These are phyloP conservation scores for Phalloptychus januarius DNA, from an alignment of 2,797 vertebrate species.

Conservation along the genomic window DNA sequence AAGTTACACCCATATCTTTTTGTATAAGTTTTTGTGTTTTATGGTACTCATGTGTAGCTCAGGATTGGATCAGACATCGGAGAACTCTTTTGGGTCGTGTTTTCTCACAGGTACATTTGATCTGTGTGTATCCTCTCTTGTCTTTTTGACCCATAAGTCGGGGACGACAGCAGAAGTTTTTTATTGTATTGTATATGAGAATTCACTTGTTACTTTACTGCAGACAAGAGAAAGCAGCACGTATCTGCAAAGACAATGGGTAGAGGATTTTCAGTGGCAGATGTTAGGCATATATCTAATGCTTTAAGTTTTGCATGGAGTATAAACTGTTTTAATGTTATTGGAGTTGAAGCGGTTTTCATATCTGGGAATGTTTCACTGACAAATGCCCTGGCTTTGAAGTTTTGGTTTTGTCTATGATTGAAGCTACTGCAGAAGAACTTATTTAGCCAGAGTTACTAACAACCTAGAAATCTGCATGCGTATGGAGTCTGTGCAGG, in stretches of 20 bases:
- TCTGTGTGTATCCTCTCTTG: slow-evolving; percentile 54
- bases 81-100: slow-evolving; percentile 43
- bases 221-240: slow-evolving; percentile 37
- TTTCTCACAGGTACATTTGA: slow-evolving; percentile 69
- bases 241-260: slow-evolving; percentile 27
- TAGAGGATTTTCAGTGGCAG: slow-evolving; percentile 10
- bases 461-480: not conserved
- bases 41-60: slow-evolving; percentile 9
- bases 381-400: slow-evolving; percentile 61
- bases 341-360: slow-evolving; percentile 16
- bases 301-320: slow-evolving; percentile 3
- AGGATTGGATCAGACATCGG: slow-evolving; percentile 20
- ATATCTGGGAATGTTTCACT: slow-evolving; percentile 45
- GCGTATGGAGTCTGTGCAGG: not conserved
- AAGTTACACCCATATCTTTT: slow-evolving; percentile 6
- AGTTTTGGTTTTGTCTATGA: slow-evolving; percentile 62
- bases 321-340: slow-evolving; percentile 23
- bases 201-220: slow-evolving; percentile 27
- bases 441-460: not conserved
- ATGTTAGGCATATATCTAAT: slow-evolving; percentile 10
- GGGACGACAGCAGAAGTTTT: slow-evolving; percentile 33
- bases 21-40: not conserved
- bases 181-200: slow-evolving; percentile 37
- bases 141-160: slow-evolving; percentile 60
- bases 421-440: slow-evolving; percentile 57